Evolutionary conservation across 2,797 vertebrate species (phyloP), one percentile per base, ranked within the genome.

Genomic region (Typhlichthys subterraneus): DNA sequence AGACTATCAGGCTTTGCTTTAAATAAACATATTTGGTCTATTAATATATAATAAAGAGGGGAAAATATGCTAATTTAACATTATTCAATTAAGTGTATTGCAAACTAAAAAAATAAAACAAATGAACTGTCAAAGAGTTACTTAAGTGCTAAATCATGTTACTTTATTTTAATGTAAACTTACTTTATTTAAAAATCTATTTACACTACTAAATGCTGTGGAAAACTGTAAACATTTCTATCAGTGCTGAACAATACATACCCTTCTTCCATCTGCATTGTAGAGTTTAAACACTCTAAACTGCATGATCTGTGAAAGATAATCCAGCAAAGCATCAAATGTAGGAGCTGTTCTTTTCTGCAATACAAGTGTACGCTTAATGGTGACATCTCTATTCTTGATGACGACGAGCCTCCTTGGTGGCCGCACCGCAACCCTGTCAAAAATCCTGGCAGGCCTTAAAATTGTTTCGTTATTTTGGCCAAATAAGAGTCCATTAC

Each of bases 211-310:
- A 9, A 14, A 15, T 7, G n/a, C 47, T 48, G 3, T 10, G n/a
- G 12, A n/a, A 48, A n/a, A 48, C 7, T 9, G 33, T 38, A 8
- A 38, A 15, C 38, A 47, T 11, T 1, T n/a, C 13, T 69, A 69
- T 62, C 2, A 55, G 1, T 65, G 50, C 57, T 13, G 0, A n/a
- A 17, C 61, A 53, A 15, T 53, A 88, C 95, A 95, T 83, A 99
- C 98, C 91, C 93, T 94, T 88, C 94, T 94, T 62, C 98, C 97
- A 46, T 98, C 95, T 0, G 88, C 88, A 11, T 94, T 91, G 59
- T 94, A 98, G 1, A 99, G 88, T 80, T 96, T 99, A 51, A 87
- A 70, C 4, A 99, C 96, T 5, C 93, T 93, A 75, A 93, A 95
- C 77, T 93, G 93, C 91, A 98, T 88, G 62, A 94, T 79, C 66